Evolutionary conservation across 2,113 vertebrate genomes (phyloP), one percentile per base, ranked within the genome.

Genomic region (Peromyscus maniculatus): DNA sequence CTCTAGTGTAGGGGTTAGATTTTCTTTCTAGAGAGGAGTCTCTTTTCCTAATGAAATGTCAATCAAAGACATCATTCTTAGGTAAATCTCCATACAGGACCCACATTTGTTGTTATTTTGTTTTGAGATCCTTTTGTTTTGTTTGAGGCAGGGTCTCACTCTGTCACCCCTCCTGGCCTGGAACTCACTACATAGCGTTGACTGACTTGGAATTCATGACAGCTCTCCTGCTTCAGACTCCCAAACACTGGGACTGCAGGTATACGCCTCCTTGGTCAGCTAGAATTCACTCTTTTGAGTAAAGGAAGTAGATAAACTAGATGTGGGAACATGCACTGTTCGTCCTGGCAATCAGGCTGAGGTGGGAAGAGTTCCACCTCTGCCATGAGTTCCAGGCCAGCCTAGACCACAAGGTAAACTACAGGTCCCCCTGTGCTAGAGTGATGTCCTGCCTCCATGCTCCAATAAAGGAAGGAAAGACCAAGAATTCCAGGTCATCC

Each of bases 1-100:
- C 46, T 91, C 43, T 90, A 57, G 59, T 26, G 52, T 33, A 43
- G 39, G 46, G 28, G 6, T 89, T 88, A 89, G 31, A 72, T 88
- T 95, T 91, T 74, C n/a, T 90, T 87, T 80, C 46, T 83, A 91
- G 49, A 28, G 33, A 36, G 59, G 36, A 12, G 91, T 88, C 24
- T 66, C 43, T 88, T 88, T 49, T n/a, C 69, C 62, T 91, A 71
- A 83, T 82, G 16, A 87, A 88, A 78, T 22, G 13, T 64, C 59
- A 74, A 19, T 95, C 39, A 22, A 52, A 66, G 26, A 91, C 52
- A 80, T 62, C 12, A 59, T 49, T 62, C 36, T 49, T 78, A 10
- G 43, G 28, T 72, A 71, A 95, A 19, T 87, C 10, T 94, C 69
- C 71, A 59, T 57, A 62, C 6, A 31, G 83, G 39, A 74, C 12